phyloP scores from a whole-genome alignment of 2,888 invertebrate genomes.

The Thysanoteuthis rhombus region DNA sequence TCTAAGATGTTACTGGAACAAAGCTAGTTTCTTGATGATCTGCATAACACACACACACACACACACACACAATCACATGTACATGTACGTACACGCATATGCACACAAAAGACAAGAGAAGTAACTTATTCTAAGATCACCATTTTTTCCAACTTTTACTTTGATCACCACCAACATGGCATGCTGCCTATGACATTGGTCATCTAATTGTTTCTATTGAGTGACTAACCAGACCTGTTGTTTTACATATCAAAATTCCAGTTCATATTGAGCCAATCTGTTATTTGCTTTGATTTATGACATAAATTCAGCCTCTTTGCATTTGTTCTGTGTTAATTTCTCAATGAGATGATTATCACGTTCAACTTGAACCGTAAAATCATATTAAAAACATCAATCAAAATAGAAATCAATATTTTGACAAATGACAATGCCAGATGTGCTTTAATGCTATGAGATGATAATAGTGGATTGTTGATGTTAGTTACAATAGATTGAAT shows the following conservation, averaged over 20 bases:
- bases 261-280: background rate
- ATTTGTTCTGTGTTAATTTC: background rate
- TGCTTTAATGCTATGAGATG: background rate
- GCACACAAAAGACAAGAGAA: too few species aligned
- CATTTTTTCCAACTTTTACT: background rate
- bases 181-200: too few species aligned
- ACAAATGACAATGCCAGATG: background rate
- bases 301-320: background rate
- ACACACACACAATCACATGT: too few species aligned
- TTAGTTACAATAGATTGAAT: background rate
- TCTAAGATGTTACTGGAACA: background rate
- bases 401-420: background rate
- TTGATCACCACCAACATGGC: too few species aligned
- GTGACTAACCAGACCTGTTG: too few species aligned
- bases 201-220: too few species aligned
- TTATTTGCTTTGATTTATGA: background rate
- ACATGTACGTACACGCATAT: too few species aligned
- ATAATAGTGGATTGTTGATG: background rate
- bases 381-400: background rate
- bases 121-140: background rate
- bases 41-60: too few species aligned
- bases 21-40: too few species aligned
- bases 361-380: background rate
- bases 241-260: background rate
- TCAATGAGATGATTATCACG: background rate